These are phyloP conservation scores for Sebastes kiyomatsui DNA, from an alignment of 2,797 vertebrate genomes.

Conservation along the genomic window DNA sequence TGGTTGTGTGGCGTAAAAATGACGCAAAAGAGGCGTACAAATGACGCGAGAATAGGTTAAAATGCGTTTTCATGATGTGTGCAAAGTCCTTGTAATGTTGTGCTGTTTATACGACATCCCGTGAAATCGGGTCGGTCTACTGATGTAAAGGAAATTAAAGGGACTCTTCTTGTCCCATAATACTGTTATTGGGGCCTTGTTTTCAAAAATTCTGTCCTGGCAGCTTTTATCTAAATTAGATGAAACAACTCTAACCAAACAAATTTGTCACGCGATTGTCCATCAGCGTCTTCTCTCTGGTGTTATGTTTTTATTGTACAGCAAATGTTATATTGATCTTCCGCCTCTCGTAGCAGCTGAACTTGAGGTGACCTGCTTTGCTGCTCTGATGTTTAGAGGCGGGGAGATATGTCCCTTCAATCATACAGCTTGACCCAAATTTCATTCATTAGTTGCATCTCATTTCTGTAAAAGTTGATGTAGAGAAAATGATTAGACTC, in stretches of 20 bases:
- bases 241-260: slow-evolving; percentile 89
- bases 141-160: not conserved
- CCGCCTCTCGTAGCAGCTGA: slow-evolving; percentile 87
- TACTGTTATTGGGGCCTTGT: slow-evolving; percentile 72
- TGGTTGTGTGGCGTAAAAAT: too few species aligned
- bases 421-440: slow-evolving; percentile 73
- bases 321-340: slow-evolving; percentile 93
- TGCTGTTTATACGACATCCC: too few species aligned
- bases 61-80: too few species aligned
- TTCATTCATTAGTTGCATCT: not conserved
- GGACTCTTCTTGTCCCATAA: not conserved
- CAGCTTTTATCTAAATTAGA: slow-evolving; percentile 92
- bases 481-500: not conserved
- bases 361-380: slow-evolving; percentile 91
- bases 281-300: slow-evolving; percentile 89
- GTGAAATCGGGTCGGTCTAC: not conserved
- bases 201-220: slow-evolving; percentile 86
- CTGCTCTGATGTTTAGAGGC: slow-evolving; percentile 81
- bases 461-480: not conserved
- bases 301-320: slow-evolving; percentile 91
- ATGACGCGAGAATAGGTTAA: too few species aligned
- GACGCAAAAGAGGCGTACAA: too few species aligned
- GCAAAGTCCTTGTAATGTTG: too few species aligned
- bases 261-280: slow-evolving; percentile 90
- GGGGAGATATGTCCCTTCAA: slow-evolving; percentile 79